phyloP scores from a whole-genome alignment of 2,113 vertebrate species.

The Barbus barbus region DNA sequence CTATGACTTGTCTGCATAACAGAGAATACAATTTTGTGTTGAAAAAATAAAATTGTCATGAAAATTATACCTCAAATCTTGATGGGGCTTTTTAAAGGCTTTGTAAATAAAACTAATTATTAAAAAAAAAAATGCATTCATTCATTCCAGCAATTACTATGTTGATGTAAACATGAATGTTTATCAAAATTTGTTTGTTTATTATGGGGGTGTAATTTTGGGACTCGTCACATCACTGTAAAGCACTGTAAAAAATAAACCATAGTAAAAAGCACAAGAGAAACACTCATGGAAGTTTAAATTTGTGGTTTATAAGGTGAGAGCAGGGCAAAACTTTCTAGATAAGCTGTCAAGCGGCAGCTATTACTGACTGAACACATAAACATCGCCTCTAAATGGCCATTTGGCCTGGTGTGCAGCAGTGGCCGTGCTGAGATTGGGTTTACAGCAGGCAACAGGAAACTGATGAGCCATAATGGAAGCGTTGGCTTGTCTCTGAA shows the following conservation, averaged over 20 bases:
- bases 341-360: background rate
- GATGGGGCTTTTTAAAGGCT: background rate
- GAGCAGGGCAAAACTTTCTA: background rate
- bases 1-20: background rate
- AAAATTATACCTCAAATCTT: background rate
- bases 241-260: background rate
- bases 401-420: background rate
- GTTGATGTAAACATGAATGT: too few relatives aligned
- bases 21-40: too few relatives aligned
- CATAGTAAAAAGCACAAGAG: slow-evolving; percentile 42
- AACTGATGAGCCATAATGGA: slow-evolving; percentile 50
- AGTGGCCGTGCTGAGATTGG: background rate
- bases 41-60: background rate
- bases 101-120: too few relatives aligned
- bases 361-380: slow-evolving; percentile 12
- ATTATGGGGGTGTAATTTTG: background rate
- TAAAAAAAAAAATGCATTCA: too few relatives aligned
- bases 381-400: background rate
- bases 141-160: too few relatives aligned
- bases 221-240: background rate
- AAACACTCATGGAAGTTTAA: background rate
- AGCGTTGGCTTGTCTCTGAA: background rate
- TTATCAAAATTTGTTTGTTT: too few relatives aligned
- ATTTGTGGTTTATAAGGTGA: background rate
- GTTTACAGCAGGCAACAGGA: slow-evolving; percentile 24